Conservation (phyloP, 2,888 invertebrate genomes). For the Hanleya hanleyi region DNA sequence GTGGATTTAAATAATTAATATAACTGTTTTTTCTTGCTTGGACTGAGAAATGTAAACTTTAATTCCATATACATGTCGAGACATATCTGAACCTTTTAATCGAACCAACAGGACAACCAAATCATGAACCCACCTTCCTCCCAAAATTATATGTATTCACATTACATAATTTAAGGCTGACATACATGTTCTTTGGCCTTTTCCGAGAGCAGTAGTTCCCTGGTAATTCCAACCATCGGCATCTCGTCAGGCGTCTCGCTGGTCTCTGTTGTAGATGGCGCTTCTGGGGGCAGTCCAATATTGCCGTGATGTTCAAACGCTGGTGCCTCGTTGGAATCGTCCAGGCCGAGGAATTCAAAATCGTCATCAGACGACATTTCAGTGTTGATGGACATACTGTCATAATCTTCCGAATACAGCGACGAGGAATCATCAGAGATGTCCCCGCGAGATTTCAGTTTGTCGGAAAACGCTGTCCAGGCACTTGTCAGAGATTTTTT, state of each 20-base stretch:
- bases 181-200: conserved; percentile 60
- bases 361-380: conserved; percentile 92
- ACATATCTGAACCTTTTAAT: too few relatives aligned
- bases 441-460: conserved; percentile 59
- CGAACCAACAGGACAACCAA: too few relatives aligned
- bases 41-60: too few relatives aligned
- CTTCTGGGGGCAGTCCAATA: conserved; percentile 37
- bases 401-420: conserved; percentile 79
- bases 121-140: too few relatives aligned
- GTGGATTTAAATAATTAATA: too few relatives aligned
- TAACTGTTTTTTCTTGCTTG: too few relatives aligned
- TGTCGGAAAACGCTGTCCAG: conserved; percentile 84
- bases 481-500: conserved; percentile 88
- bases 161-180: too few relatives aligned
- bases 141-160: too few relatives aligned
- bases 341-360: conserved; percentile 80
- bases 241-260: conserved; percentile 46
- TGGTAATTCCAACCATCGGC: conserved; percentile 43
- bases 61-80: too few relatives aligned
- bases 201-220: conserved; percentile 76
- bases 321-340: conserved; percentile 76
- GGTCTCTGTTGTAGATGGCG: conserved; percentile 48
- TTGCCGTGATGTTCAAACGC: conserved; percentile 76
- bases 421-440: conserved; percentile 45
- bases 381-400: conserved; percentile 84